Evolutionary conservation across 2,888 invertebrate genomes (phyloP), one percentile per base, ranked within the genome.

Genomic region (Parochlus steinenii): DNA sequence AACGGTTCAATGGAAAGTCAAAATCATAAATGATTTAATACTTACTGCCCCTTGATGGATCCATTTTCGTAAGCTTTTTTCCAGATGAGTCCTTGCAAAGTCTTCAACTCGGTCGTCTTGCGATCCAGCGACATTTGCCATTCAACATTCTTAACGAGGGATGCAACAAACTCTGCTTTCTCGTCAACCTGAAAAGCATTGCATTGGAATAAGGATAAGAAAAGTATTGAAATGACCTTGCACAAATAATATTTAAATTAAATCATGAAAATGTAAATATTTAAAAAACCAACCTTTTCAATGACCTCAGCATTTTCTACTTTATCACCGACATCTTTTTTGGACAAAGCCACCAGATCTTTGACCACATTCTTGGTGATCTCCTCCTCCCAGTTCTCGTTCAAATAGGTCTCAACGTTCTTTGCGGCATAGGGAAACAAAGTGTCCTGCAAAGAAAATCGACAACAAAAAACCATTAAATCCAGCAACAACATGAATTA

Each of bases 71-170:
- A 93, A 4, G 85, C 93, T 45, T 76, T 70, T 48, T 74, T 71
- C 82, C 86, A 92, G 47, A 95, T 77, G 41, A 83, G 68, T 1
- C 90, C 92, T 56, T 93, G 93, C n/a, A 95, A 62, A 32, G 71
- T 69, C 55, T 93, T 93, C 41, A 95, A 62, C 5, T 81, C 72
- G 5, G 71, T 71, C 22, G 72, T 69, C 55, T 89, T 85, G 40
- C 81, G 70, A 55, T 90, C 82, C 17, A 63, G 61, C 30, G 79
- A 73, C 67, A 90, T 89, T 56, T 82, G 78, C 70, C 79, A 77
- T 44, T 73, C 65, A 10, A 92, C 69, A 56, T 75, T 79, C 40
- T 69, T 67, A 10, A 76, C 61, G 18, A 83, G 59, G 29, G 70
- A 69, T 41, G 72, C 69, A 39, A 73, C 67, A 42, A 65, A 58